A percentile compares a stretch with the other conserved stretches of the same genome.
These are phyloP conservation scores for Otis tarda DNA, from an alignment of 2,113 vertebrate genomes.

Conservation along the genomic window DNA sequence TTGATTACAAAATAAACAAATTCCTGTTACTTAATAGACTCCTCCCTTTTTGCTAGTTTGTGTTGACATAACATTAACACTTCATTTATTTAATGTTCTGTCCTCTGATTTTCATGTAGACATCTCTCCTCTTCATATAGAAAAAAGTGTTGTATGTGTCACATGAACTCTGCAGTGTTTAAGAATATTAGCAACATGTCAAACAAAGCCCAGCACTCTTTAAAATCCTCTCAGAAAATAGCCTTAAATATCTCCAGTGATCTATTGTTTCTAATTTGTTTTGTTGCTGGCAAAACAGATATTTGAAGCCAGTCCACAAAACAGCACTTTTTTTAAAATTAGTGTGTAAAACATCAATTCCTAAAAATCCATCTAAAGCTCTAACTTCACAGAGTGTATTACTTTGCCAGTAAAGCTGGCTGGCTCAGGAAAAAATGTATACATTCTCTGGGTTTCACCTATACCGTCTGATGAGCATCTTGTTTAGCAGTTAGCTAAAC, in stretches of 20 bases:
- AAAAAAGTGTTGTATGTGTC: background rate
- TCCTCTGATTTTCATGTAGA: background rate
- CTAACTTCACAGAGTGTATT: background rate
- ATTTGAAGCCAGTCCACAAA: background rate
- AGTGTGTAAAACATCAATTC: background rate
- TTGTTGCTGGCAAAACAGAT: background rate
- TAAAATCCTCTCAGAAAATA: background rate
- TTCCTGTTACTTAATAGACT: background rate
- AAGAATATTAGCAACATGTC: background rate
- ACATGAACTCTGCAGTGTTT: background rate
- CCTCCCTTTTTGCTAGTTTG: background rate
- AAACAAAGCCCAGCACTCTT: background rate
- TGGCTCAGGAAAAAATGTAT: background rate
- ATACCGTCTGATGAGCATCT: rapidly evolving
- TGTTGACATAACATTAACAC: rapidly evolving
- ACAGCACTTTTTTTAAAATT: background rate
- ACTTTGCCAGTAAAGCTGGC: background rate
- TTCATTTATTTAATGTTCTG: background rate
- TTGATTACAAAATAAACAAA: background rate
- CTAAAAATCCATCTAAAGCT: background rate
- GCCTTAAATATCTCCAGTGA: background rate
- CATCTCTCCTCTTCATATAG: background rate
- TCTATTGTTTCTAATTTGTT: background rate
- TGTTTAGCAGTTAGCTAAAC: background rate
- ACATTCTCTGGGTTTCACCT: background rate